Base-by-base conservation (phyloP, 2,797 vertebrate genomes). In the Rhinophrynus dorsalis region DNA sequence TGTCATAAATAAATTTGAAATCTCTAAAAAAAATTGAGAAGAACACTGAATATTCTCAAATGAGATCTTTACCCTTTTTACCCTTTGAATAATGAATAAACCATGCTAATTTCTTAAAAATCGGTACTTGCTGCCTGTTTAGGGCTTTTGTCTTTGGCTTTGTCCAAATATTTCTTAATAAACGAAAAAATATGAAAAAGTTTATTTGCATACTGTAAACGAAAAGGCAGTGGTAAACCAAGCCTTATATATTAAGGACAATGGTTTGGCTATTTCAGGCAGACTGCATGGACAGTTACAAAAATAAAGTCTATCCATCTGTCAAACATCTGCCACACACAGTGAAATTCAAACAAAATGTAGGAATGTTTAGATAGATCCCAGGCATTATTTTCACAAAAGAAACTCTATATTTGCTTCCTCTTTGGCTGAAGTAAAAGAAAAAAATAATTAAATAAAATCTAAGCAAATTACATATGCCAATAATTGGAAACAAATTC, bases 251-350 rank as follows among this genome's bases (percentile, higher is more conserved):
- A 78, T 75, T 83, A 57, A 55, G 66, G 83, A 79, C 80, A 82
- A 76, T 86, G 85, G 86, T 86, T 83, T 83, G 74, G 45, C 78
- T 82, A 70, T 78, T 74, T 83, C 81, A 78, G 56, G 67, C 81
- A 87, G 84, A 86, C 80, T 86, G 86, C 85, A 85, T 10, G 86
- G 84, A 82, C 63, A 75, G 82, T 86, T 91, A 88, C 77, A 88
- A 91, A 92, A 92, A 92, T 88, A 91, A 89, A 92, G 83, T 83
- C 78, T 77, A 78, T 81, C 88, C 91, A 93, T 93, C 91, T 94
- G 92, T 93, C 85, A 89, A 93, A 94, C 89, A 93, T 85, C 84
- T 89, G 86, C 68, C 85, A 76, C 0, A 35, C 0, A 1, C 81
- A 84, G 79, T 78, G 84, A 88, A 83, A 85, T 84, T 81, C 76